Conservation (phyloP, 2,113 vertebrate genomes). For the Microtus oregoni region DNA sequence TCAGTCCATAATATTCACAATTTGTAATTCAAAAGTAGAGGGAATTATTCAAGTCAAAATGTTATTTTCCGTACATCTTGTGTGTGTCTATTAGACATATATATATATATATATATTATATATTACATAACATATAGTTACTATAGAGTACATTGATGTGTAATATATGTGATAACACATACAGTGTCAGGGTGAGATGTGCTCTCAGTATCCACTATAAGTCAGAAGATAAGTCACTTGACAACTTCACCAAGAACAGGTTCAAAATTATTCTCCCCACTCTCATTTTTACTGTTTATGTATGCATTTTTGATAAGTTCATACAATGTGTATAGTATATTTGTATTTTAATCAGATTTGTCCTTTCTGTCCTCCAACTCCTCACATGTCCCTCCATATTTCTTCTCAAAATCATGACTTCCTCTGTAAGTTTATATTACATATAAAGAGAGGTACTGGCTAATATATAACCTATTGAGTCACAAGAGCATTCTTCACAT, state of each 20-base stretch:
- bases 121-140: not conserved
- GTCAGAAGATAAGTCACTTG: not conserved
- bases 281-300: not conserved
- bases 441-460: not conserved
- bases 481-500: not conserved
- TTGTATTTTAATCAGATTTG: not conserved
- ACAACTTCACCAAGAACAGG: not conserved
- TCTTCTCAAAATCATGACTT: not conserved
- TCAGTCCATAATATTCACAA: too few relatives aligned
- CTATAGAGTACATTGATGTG: not conserved
- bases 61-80: not conserved
- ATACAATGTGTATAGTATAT: not conserved
- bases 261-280: not conserved
- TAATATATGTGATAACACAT: not conserved
- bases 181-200: not conserved
- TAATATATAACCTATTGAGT: not conserved
- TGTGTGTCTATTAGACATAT: too few relatives aligned
- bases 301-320: not conserved
- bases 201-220: not conserved
- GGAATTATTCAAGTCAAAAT: not conserved
- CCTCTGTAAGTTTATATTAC: not conserved
- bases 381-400: not conserved
- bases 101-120: too few relatives aligned
- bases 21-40: conserved; percentile 8
- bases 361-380: not conserved